Evolutionary conservation across 1,140 invertebrate species (phyloP).

Genomic region (Tyrophagus putrescentiae): DNA sequence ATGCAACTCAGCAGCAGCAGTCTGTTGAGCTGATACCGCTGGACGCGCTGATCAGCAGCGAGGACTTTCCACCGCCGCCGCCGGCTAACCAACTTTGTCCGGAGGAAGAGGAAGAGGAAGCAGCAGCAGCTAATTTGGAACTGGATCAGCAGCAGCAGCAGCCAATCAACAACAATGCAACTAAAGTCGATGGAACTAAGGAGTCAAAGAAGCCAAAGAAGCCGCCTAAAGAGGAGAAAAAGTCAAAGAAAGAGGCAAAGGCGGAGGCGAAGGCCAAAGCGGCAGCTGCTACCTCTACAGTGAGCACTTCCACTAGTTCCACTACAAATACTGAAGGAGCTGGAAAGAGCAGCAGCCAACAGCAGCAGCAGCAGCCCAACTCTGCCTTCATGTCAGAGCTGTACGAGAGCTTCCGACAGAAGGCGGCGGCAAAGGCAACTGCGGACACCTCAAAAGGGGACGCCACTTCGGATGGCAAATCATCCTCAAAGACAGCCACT

Average conservation of each 20-base stretch:
- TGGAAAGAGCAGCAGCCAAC: no score
- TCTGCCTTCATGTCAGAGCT: constrained; percentile 17
- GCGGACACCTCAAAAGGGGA: neutral
- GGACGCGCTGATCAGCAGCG: neutral
- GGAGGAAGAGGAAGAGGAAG: no score
- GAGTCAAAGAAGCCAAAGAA: neutral
- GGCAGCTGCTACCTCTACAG: neutral
- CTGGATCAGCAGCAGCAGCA: no score
- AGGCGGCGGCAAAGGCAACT: neutral
- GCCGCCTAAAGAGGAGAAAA: neutral
- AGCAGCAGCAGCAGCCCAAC: no score
- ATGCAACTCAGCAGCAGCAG: neutral
- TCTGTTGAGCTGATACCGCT: neutral
- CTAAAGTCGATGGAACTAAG: neutral
- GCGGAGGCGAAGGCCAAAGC: neutral
- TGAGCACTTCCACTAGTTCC: no score
- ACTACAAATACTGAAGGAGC: no score
- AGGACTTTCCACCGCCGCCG: constrained; percentile 20
- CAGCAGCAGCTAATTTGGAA: no score
- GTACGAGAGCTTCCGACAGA: constrained; percentile 11
- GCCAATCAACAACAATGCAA: no score
- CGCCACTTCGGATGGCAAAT: neutral
- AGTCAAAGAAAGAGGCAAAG: neutral
- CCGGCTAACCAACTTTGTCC: no score
- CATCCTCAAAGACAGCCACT: neutral